A percentile compares a stretch with the other conserved stretches of the same genome.
phyloP scores from a whole-genome alignment of 2,888 invertebrate genomes.

The Kryphioiulus occultus region DNA sequence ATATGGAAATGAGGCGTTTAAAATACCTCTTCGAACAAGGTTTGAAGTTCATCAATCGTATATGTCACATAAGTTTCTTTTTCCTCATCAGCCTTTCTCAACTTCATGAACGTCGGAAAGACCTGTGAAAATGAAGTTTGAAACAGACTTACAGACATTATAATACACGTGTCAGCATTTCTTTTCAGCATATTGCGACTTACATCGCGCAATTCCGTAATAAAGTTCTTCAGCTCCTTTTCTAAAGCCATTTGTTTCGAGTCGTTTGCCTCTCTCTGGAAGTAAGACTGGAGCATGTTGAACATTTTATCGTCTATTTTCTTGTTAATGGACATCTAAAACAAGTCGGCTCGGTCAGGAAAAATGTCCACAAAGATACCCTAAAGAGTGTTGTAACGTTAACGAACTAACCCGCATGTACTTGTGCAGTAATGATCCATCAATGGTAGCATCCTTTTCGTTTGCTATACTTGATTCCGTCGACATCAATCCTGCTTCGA shows the following conservation, averaged over 20 bases:
- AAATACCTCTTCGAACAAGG: conserved; percentile 7
- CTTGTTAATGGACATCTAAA: background rate
- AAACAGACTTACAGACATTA: too few relatives aligned
- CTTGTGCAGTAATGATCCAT: background rate
- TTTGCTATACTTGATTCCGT: background rate
- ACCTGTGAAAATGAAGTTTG: background rate
- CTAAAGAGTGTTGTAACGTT: too few relatives aligned
- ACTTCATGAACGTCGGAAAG: background rate
- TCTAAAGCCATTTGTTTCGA: background rate
- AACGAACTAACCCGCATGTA: background rate
- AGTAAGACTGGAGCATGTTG: background rate
- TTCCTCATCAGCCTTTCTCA: background rate
- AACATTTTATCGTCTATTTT: conserved; percentile 7
- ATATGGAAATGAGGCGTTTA: too few relatives aligned
- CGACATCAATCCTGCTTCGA: background rate
- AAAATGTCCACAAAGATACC: background rate
- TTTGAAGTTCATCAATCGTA: conserved; percentile 15
- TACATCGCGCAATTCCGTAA: background rate
- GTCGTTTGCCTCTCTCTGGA: background rate
- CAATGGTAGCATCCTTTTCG: background rate
- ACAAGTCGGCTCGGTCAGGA: background rate
- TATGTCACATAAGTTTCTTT: conserved; percentile 31
- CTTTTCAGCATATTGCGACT: background rate
- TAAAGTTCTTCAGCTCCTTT: background rate
- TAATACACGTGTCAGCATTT: background rate